Percentiles rank a stretch among this genome's conserved stretches.
These are phyloP conservation scores for Phortica variegata DNA, from an alignment of 1,140 invertebrate genomes.

Conservation along the genomic window DNA sequence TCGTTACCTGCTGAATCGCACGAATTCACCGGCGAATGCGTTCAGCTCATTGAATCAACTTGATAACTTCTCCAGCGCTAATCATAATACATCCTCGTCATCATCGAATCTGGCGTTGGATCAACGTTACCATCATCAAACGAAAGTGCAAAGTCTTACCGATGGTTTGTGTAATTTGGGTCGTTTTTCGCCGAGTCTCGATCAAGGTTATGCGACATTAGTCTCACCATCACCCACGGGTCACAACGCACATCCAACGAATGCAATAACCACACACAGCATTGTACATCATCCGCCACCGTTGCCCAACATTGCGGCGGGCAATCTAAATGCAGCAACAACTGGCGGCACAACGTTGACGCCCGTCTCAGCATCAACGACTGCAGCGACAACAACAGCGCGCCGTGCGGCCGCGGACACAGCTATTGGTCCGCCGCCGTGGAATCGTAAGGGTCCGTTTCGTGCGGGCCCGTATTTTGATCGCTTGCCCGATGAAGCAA, in stretches of 20 bases:
- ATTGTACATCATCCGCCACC: slow-evolving; percentile 17
- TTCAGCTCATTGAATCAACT: slow-evolving; percentile 27
- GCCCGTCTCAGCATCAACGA: slow-evolving; percentile 23
- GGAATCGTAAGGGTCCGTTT: slow-evolving; percentile 46
- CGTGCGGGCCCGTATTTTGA: slow-evolving; percentile 58
- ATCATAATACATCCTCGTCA: slow-evolving; percentile 6
- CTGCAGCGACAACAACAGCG: slow-evolving; percentile 4
- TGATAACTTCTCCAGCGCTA: slow-evolving; percentile 15
- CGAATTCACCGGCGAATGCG: slow-evolving; percentile 44
- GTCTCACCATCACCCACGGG: slow-evolving; percentile 61
- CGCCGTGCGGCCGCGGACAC: slow-evolving; percentile 10
- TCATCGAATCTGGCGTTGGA: slow-evolving; percentile 28
- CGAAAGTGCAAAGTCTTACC: slow-evolving; percentile 49
- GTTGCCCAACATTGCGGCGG: not conserved
- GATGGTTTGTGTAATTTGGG: slow-evolving; percentile 54
- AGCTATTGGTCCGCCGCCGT: slow-evolving; percentile 41
- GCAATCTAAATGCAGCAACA: no score
- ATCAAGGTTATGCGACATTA: slow-evolving; percentile 76
- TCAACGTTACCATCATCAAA: slow-evolving; percentile 31
- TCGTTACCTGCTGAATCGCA: slow-evolving; percentile 49
- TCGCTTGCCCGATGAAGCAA: slow-evolving; percentile 60
- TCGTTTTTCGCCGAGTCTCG: slow-evolving; percentile 63
- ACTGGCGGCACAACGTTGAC: slow-evolving; percentile 40
- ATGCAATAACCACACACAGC: slow-evolving; percentile 43
- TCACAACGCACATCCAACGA: slow-evolving; percentile 22